Conservation (phyloP, 2,888 invertebrate species). For the Athrips mouffetella region DNA sequence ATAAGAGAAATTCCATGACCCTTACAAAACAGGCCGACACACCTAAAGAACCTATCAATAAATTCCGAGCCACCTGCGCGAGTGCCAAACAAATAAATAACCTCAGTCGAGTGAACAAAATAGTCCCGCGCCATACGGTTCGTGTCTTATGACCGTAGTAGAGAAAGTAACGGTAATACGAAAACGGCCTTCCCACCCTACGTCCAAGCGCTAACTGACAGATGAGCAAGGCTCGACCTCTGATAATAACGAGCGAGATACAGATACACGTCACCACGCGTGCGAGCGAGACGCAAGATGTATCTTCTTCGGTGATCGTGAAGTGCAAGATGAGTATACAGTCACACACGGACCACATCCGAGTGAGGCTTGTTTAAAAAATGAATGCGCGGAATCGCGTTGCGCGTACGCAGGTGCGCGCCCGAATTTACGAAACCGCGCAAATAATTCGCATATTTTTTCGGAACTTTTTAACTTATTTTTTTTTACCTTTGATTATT, state of each 20-base stretch:
- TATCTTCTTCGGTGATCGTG: slow-evolving; percentile 76
- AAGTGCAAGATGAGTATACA: slow-evolving; percentile 76
- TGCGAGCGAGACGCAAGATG: slow-evolving; percentile 52
- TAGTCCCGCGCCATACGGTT: slow-evolving; percentile 55
- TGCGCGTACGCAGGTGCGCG: slow-evolving; percentile 66
- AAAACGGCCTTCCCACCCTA: slow-evolving; percentile 64
- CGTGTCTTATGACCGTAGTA: slow-evolving; percentile 59
- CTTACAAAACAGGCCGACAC: slow-evolving; percentile 16
- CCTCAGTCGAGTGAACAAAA: slow-evolving; percentile 46
- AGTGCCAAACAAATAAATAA: slow-evolving; percentile 52
- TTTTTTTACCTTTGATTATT: slow-evolving; percentile 25
- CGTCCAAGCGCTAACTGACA: slow-evolving; percentile 71
- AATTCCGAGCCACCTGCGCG: slow-evolving; percentile 49
- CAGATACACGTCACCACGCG: slow-evolving; percentile 34
- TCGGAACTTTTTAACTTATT: slow-evolving; percentile 26
- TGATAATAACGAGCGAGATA: slow-evolving; percentile 70
- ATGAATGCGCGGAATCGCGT: slow-evolving; percentile 55
- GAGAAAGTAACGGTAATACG: slow-evolving; percentile 66
- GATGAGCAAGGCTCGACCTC: slow-evolving; percentile 74
- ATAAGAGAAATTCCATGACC: slow-evolving; percentile 12
- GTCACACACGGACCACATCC: slow-evolving; percentile 75
- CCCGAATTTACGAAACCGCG: slow-evolving; percentile 40
- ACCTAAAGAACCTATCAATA: slow-evolving; percentile 33
- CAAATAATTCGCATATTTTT: slow-evolving; percentile 31
- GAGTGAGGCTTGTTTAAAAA: slow-evolving; percentile 71